A percentile compares a stretch with the other conserved stretches of the same genome.
Conservation (phyloP, 2,113 vertebrate species). For the Grammomys surdaster region DNA sequence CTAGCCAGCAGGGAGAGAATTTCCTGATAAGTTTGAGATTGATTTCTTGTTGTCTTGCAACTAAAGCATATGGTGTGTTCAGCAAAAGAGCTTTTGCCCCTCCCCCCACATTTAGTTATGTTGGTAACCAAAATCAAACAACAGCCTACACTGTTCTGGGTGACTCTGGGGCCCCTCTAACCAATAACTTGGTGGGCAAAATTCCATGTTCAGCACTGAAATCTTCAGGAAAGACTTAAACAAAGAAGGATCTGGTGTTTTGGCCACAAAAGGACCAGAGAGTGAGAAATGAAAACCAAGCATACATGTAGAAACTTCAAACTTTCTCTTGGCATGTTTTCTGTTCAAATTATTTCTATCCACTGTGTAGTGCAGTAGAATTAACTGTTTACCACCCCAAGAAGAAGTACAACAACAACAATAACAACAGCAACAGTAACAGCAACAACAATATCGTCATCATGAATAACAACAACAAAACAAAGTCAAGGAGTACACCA, state of each 20-base stretch:
- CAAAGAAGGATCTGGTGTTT: background rate
- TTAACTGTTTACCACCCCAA: background rate
- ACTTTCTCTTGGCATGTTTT: conserved; percentile 18
- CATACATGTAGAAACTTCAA: background rate
- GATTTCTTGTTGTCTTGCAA: background rate
- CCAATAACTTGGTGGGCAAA: background rate
- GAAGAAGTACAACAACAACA: background rate
- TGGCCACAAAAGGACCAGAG: background rate
- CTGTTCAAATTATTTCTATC: conserved; percentile 17
- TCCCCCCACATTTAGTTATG: background rate
- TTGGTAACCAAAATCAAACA: background rate
- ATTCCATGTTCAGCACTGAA: background rate
- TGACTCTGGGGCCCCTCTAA: too few relatives aligned
- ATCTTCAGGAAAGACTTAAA: background rate
- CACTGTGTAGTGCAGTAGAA: background rate
- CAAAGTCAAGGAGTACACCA: too few relatives aligned
- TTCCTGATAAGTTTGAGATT: background rate
- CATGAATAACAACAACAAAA: background rate
- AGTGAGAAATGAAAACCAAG: conserved; percentile 19
- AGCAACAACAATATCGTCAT: background rate
- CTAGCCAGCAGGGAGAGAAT: background rate
- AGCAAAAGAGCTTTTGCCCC: background rate
- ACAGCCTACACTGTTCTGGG: background rate
- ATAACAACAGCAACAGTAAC: background rate
- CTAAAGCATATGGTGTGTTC: background rate